These are phyloP conservation scores for Pao palembangensis DNA, from an alignment of 2,113 vertebrate species.

Conservation along the genomic window DNA sequence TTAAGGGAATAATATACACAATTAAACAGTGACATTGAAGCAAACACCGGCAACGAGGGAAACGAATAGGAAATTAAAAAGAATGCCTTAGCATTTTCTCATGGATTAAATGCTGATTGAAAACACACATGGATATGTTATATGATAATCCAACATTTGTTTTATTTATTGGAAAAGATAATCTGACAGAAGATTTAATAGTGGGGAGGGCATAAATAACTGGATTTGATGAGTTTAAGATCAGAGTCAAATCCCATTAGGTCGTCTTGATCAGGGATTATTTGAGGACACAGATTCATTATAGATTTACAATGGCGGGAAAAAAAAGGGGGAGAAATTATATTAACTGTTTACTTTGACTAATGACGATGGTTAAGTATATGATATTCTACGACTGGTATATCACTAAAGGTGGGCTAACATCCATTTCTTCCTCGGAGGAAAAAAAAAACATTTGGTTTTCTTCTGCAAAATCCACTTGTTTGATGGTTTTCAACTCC, in stretches of 20 bases:
- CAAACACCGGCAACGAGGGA: no score
- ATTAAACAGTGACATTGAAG: no score
- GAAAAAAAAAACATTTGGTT: no score
- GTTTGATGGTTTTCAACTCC: no score
- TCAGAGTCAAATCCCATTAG: slow-evolving; percentile 25
- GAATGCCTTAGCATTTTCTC: neutral
- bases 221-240: slow-evolving; percentile 38
- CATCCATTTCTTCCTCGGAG: no score
- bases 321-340: neutral
- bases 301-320: neutral
- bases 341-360: no score
- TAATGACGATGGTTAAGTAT: no score
- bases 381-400: no score
- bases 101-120: slow-evolving; percentile 16
- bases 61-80: no score
- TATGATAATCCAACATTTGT: slow-evolving; percentile 22
- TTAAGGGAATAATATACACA: no score
- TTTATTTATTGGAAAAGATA: slow-evolving; percentile 29
- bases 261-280: slow-evolving; percentile 38
- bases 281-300: neutral
- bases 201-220: slow-evolving; percentile 15
- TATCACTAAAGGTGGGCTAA: no score
- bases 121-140: slow-evolving; percentile 7
- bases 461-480: no score
- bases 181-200: slow-evolving; percentile 45